These are phyloP conservation scores for Brachionus angularis DNA, from an alignment of 1,140 invertebrate species.

Conservation along the genomic window DNA sequence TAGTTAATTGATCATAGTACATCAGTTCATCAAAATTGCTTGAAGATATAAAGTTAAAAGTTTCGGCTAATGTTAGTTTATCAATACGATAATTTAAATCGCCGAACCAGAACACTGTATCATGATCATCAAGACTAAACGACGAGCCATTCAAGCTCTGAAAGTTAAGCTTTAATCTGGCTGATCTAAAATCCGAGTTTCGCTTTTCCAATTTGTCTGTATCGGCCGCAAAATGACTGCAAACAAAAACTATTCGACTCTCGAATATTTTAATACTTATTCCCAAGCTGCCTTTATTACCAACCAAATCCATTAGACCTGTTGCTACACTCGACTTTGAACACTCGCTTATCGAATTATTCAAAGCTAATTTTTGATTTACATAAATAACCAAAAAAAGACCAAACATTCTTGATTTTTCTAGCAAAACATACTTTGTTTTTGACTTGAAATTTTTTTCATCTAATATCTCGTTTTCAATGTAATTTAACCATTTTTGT, in stretches of 20 bases:
- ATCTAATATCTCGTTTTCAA: not conserved
- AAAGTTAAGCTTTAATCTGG: not conserved
- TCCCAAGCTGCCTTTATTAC: slow-evolving; percentile 89
- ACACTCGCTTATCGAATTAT: slow-evolving; percentile 65
- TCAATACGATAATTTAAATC: slow-evolving; percentile 99
- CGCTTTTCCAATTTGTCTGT: slow-evolving; percentile 17
- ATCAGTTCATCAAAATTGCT: slow-evolving; percentile 74
- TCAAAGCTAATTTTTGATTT: slow-evolving; percentile 11
- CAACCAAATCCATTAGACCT: slow-evolving; percentile 79
- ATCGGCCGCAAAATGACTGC: slow-evolving; percentile 96
- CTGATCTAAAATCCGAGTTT: slow-evolving; percentile 60
- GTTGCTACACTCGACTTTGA: slow-evolving; percentile 93
- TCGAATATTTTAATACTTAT: slow-evolving; percentile 84
- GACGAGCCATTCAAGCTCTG: slow-evolving; percentile 60
- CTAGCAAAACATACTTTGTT: slow-evolving; percentile 72
- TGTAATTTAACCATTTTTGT: slow-evolving; percentile 62
- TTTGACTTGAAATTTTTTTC: not conserved
- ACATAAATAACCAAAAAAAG: slow-evolving; percentile 67
- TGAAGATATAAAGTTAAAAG: slow-evolving; percentile 74
- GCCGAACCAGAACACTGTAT: slow-evolving; percentile 98
- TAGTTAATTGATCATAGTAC: slow-evolving; percentile 79
- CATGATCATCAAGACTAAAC: slow-evolving; percentile 74
- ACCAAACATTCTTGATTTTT: slow-evolving; percentile 92
- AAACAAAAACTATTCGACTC: slow-evolving; percentile 92
- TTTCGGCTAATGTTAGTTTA: slow-evolving; percentile 75